Evolutionary conservation across 2,113 vertebrate genomes (phyloP).

Genomic region (Taurulus bubalis): DNA sequence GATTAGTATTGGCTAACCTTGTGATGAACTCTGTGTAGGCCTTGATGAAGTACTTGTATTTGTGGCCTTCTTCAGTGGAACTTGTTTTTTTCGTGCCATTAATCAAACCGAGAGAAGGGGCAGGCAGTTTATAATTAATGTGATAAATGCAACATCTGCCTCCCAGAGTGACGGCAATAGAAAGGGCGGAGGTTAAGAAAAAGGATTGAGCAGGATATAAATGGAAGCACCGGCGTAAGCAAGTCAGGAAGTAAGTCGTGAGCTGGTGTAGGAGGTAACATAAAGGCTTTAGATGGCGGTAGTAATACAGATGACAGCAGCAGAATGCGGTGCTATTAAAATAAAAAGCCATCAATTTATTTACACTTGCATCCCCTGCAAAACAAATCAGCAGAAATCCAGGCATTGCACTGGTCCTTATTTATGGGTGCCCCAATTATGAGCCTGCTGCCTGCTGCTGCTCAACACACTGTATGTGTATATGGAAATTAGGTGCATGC

Average conservation of each 20-base stretch:
- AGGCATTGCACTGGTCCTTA: slow-evolving; percentile 48
- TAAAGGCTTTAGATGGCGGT: slow-evolving; percentile 16
- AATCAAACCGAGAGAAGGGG: slow-evolving; percentile 42
- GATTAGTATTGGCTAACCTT: not conserved
- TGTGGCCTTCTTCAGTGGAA: not conserved
- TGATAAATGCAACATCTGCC: slow-evolving; percentile 67
- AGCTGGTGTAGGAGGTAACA: slow-evolving; percentile 1
- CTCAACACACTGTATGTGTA: slow-evolving; percentile 25
- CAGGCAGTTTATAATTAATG: slow-evolving; percentile 65
- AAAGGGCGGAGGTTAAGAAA: slow-evolving; percentile 18
- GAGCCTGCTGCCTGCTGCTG: slow-evolving; percentile 49
- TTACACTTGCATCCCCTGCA: slow-evolving; percentile 40
- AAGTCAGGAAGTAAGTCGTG: not conserved
- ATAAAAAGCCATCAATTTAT: slow-evolving; percentile 56
- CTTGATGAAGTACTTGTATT: slow-evolving; percentile 1
- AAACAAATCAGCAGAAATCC: slow-evolving; percentile 64
- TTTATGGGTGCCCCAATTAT: slow-evolving; percentile 71
- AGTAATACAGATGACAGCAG: slow-evolving; percentile 27
- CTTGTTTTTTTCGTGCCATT: slow-evolving; percentile 3
- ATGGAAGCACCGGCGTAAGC: slow-evolving; percentile 29
- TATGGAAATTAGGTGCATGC: slow-evolving; percentile 52
- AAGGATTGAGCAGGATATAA: slow-evolving; percentile 26
- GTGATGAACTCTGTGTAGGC: not conserved
- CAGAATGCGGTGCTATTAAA: slow-evolving; percentile 30
- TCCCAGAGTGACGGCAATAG: slow-evolving; percentile 33